Conservation (phyloP, 2,888 invertebrate genomes). For the Deilephila elpenor region DNA sequence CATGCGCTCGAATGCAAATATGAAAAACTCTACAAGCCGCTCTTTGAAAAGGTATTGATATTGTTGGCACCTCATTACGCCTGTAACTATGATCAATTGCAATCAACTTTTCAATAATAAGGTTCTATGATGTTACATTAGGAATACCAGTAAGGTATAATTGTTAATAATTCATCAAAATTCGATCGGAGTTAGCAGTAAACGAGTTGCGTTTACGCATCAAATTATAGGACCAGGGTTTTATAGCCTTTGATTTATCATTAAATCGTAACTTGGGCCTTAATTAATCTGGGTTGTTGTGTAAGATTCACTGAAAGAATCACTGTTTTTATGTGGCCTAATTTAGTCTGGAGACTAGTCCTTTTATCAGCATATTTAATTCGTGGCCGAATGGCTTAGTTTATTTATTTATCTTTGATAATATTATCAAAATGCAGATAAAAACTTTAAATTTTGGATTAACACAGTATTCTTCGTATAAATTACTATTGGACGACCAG, state of each 20-base stretch:
- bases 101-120: too few species aligned
- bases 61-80: neutral
- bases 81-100: neutral
- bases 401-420: constrained; percentile 17
- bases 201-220: too few species aligned
- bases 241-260: too few species aligned
- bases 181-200: too few species aligned
- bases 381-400: neutral
- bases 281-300: too few species aligned
- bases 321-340: neutral
- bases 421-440: constrained; percentile 9
- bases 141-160: too few species aligned
- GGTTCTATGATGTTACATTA: too few species aligned
- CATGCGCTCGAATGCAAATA: constrained; percentile 97
- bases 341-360: neutral
- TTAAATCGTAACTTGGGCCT: too few species aligned
- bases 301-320: neutral
- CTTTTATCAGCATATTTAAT: neutral
- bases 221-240: too few species aligned
- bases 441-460: neutral
- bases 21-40: constrained; percentile 90
- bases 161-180: too few species aligned
- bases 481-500: too few species aligned
- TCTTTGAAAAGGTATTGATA: constrained; percentile 80
- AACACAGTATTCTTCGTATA: too few species aligned